Evolutionary conservation across 2,797 vertebrate genomes (phyloP).

Genomic region (Leucoraja ocellata): DNA sequence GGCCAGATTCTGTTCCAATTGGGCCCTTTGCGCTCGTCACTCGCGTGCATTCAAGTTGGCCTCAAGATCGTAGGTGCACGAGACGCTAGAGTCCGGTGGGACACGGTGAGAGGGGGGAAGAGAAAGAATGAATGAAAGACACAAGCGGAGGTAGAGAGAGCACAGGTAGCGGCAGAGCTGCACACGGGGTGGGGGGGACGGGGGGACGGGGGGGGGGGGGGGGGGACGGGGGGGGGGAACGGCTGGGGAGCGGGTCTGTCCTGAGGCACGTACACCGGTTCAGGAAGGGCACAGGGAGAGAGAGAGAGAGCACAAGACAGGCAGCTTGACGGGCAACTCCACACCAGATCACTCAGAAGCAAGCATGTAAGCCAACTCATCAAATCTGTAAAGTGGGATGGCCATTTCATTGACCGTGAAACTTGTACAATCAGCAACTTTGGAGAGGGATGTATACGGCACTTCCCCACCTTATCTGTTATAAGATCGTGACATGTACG

Average conservation of each 20-base stretch:
- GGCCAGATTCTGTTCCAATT: too few relatives aligned
- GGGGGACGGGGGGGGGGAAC: too few relatives aligned
- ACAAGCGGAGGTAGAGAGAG: not conserved
- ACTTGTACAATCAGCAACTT: not conserved
- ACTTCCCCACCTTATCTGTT: not conserved
- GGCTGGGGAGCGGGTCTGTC: not conserved
- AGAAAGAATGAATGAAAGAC: too few relatives aligned
- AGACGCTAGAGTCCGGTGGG: not conserved
- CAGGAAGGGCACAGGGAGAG: too few relatives aligned
- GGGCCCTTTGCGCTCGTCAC: too few relatives aligned
- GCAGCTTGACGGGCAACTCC: slow-evolving; percentile 10
- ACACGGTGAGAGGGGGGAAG: too few relatives aligned
- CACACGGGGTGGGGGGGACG: too few relatives aligned
- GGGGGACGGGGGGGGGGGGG: too few relatives aligned
- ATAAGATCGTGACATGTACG: not conserved
- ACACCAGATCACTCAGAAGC: not conserved
- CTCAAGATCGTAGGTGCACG: not conserved
- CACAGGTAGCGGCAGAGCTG: not conserved
- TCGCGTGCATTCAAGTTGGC: too few relatives aligned
- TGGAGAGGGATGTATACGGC: not conserved
- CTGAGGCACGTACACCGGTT: not conserved
- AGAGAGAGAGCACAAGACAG: not conserved
- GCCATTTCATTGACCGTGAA: not conserved
- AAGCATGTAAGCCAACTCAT: not conserved
- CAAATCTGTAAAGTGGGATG: not conserved